phyloP scores from a whole-genome alignment of 2,797 vertebrate genomes.

The Danio aesculapii region DNA sequence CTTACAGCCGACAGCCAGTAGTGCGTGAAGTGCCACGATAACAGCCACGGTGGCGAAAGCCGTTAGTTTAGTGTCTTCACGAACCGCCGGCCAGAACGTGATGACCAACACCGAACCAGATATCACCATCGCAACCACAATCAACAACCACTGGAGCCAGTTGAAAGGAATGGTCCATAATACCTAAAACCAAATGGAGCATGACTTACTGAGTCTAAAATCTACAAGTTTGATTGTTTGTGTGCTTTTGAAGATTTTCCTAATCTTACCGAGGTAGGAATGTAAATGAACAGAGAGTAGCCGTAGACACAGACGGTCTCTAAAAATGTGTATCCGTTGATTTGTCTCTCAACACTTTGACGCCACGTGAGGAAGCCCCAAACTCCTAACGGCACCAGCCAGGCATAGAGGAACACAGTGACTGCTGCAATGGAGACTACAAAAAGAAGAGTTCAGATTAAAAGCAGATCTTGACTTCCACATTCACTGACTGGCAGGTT shows the following conservation, averaged over 20 bases:
- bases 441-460: background rate
- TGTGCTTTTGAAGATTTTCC: background rate
- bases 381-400: constrained; percentile 85
- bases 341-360: constrained; percentile 72
- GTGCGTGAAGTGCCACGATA: constrained; percentile 81
- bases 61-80: constrained; percentile 79
- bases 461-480: too few relatives aligned
- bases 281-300: constrained; percentile 88
- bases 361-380: constrained; percentile 90
- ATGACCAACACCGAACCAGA: constrained; percentile 84
- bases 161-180: constrained; percentile 83
- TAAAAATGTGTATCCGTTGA: constrained; percentile 83
- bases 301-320: constrained; percentile 90
- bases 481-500: too few relatives aligned
- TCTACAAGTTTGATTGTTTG: background rate
- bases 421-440: constrained; percentile 84
- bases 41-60: constrained; percentile 73
- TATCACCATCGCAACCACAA: constrained; percentile 79
- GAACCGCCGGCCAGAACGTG: constrained; percentile 86
- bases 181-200: constrained; percentile 70
- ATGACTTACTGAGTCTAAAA: background rate
- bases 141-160: constrained; percentile 84
- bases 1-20: constrained; percentile 88
- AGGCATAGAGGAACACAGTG: constrained; percentile 86
- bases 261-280: constrained; percentile 87